Conservation (phyloP, 2,113 vertebrate species). For the Abramis brama region DNA sequence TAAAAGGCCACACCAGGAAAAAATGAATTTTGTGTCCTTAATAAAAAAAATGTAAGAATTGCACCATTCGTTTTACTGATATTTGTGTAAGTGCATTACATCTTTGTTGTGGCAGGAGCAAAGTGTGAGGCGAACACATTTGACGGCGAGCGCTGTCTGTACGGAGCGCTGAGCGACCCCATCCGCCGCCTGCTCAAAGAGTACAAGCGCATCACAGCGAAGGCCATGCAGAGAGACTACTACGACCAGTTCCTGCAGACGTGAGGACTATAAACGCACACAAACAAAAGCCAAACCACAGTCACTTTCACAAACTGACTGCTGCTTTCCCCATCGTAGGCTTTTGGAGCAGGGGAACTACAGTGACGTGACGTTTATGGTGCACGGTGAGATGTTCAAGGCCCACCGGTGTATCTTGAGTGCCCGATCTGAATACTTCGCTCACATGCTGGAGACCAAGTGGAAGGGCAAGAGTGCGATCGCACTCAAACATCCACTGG, state of each 20-base stretch:
- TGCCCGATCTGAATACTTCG: slow-evolving; percentile 91
- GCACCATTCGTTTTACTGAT: background rate
- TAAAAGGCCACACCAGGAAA: too few species aligned
- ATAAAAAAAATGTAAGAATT: too few species aligned
- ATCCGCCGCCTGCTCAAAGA: slow-evolving; percentile 89
- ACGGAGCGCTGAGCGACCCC: slow-evolving; percentile 88
- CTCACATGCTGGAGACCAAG: slow-evolving; percentile 92
- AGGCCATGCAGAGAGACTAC: slow-evolving; percentile 88
- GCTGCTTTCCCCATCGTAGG: slow-evolving; percentile 66
- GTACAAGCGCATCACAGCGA: slow-evolving; percentile 90
- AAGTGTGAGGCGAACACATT: slow-evolving; percentile 97
- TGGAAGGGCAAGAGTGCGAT: slow-evolving; percentile 91
- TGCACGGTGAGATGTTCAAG: slow-evolving; percentile 88
- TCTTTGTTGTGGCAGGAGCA: slow-evolving; percentile 76
- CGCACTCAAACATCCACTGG: slow-evolving; percentile 91
- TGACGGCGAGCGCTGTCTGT: slow-evolving; percentile 92
- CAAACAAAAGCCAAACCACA: background rate
- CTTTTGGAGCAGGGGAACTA: slow-evolving; percentile 90
- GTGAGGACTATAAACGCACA: slow-evolving; percentile 69
- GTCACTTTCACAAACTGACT: background rate
- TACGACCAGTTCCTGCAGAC: slow-evolving; percentile 90
- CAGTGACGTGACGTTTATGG: slow-evolving; percentile 88
- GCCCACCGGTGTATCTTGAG: slow-evolving; percentile 90
- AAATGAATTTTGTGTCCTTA: too few species aligned
- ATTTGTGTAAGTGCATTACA: background rate